Base-by-base conservation (phyloP, 2,888 invertebrate species). In the Brachypalpus laphriformis region DNA sequence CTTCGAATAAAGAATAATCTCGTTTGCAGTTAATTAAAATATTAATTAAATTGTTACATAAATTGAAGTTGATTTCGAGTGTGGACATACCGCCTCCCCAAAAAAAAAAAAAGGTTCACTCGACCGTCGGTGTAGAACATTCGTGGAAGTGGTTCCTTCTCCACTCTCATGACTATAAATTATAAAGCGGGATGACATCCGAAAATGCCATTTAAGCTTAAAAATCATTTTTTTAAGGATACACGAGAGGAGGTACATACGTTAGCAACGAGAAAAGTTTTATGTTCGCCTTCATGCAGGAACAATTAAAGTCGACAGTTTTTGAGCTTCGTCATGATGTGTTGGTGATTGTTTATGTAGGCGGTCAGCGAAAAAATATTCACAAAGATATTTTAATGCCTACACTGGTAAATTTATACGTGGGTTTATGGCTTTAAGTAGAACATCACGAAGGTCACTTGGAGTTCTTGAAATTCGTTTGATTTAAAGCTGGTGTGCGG, bases 221-320 rank as follows among this genome's bases (percentile, higher is more conserved):
- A 72, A 72, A 80, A 66, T 34, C 18, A 25, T 54, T 49, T 49
- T 72, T 70, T 57, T 20, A 47, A 51, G 40, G 78, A 57, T 63
- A 49, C 82, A 59, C 71, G 51, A 57, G 34, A 37, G 40, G 11
- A 7, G 42, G n/a, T n/a, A n/a, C n/a, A 16, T 16, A 42, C 14
- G 70, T 11, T 59, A 56, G 40, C 88, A 83, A 87, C 87, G 87
- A 86, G 87, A 85, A 89, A 88, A 87, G 66, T 88, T 88, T 87
- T 85, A 66, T 80, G 59, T 76, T 87, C 61, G 40, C 63, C 87
- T 85, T 87, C 87, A 77, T 71, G 56, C 59, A 31, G 51, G 51
- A 45, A n/a, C 49, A 81, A 74, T 81, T 51, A 51, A 18, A 40
- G 59, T 54, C 42, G 59, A 49, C 51, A 20, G 11, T 42, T 47